Conservation (phyloP, 1,140 invertebrate genomes). For the Bemisia tabaci region DNA sequence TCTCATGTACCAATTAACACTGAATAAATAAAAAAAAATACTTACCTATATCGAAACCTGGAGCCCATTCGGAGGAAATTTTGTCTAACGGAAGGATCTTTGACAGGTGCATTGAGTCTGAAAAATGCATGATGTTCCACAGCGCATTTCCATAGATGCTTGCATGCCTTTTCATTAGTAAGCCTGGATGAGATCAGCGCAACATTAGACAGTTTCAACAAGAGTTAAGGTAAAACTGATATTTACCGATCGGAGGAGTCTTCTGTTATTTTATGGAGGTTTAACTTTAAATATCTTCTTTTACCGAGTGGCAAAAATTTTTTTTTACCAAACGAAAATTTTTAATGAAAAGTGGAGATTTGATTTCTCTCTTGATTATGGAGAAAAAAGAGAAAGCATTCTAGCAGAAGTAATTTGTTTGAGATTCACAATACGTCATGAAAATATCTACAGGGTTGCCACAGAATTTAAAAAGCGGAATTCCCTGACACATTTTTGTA, state of each 20-base stretch:
- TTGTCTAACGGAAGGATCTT: constrained; percentile 74
- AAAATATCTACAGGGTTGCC: too few species aligned
- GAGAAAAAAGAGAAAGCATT: too few species aligned
- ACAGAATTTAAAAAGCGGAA: too few species aligned
- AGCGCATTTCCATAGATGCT: constrained; percentile 99
- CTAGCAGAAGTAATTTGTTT: too few species aligned
- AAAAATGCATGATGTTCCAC: constrained; percentile 99
- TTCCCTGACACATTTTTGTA: too few species aligned
- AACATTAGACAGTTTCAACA: neutral
- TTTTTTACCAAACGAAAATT: too few species aligned
- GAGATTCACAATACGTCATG: too few species aligned
- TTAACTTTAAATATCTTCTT: constrained; percentile 10
- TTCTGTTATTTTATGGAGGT: constrained; percentile 2
- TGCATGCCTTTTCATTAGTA: constrained; percentile 93
- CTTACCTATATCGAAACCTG: constrained; percentile 77
- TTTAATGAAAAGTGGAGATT: too few species aligned
- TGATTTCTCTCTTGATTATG: too few species aligned
- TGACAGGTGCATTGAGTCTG: constrained; percentile 76
- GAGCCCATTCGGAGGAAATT: constrained; percentile 97
- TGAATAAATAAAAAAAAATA: neutral
- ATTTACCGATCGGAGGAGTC: constrained; percentile 8
- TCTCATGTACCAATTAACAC: too few species aligned
- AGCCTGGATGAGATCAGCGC: constrained; percentile 46
- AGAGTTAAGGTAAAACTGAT: neutral
- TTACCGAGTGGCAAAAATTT: too few species aligned